Evolutionary conservation across 1,140 invertebrate genomes (phyloP), one percentile per base, ranked within the genome.

Genomic region (Drosophila lowei): DNA sequence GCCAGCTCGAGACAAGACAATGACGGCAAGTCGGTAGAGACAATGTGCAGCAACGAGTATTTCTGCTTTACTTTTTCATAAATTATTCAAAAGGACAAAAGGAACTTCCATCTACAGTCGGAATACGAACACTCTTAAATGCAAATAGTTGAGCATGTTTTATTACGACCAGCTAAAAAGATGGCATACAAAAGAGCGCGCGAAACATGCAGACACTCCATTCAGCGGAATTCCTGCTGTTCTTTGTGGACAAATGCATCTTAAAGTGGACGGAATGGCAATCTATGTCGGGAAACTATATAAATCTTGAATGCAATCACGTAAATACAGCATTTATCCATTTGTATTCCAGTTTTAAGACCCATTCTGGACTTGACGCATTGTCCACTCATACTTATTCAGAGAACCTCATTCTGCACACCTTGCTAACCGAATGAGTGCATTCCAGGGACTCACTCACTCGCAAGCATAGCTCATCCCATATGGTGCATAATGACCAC

Each of bases 21-120:
- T 71, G 73, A 63, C 52, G 58, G 44, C 28, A 30, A 8, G 0
- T n/a, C 66, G 42, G 59, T 72, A 68, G 8, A 79, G 79, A 79
- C 63, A 77, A 67, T 64, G 61, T 63, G 54, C 60, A 79, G 55
- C 58, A 62, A 4, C 30, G 8, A 34, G 30, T 11, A 78, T 61
- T 68, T 64, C 48, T 47, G 42, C 67, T 43, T 53, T 38, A 11
- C 46, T 50, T 75, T 80, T 79, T 75, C 77, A 85, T 85, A 80
- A 85, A 85, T 86, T 80, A 86, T 86, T 77, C 68, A 75, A 38
- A 38, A 38, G 60, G 54, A 77, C 60, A 85, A 85, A 84, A 77
- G 68, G 77, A 74, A 74, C 50, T 60, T 15, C n/a, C 52, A 60
- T 66, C 56, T 55, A 54, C 50, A 44, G 60, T 46, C 48, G 66